Base-by-base conservation (phyloP, 2,113 vertebrate genomes). In the Alexandromys fortis region DNA sequence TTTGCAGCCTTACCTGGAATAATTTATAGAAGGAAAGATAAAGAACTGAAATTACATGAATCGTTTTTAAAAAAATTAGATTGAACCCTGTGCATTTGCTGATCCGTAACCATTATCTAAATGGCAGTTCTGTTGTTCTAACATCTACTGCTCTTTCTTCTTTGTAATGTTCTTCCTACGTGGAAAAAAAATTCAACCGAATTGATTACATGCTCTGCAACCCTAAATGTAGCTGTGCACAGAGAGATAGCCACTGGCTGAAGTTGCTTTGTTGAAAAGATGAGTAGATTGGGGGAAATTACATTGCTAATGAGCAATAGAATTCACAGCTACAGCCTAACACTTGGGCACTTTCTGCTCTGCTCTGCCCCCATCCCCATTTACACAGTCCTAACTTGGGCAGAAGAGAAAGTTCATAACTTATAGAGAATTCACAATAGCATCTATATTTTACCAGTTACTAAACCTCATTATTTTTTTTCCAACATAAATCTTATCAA, bases 241-340 rank as follows among this genome's bases (percentile, higher is more conserved):
- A 72, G 68, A 72, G 77, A 70, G 92, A 76, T 35, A 67, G 61
- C 52, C 55, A 91, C 55, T 92, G 55, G 87, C 87, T 93, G 75
- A 83, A 63, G 81, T 42, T 77, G 61, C 8, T 93, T n/a, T 95
- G 30, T 90, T 94, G 58, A 88, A 86, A 94, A 93, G 52, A 95
- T 90, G 38, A 85, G 35, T 86, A 95, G 49, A 38, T 65, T 87
- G 38, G 14, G 28, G 28, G 24, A 45, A 85, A 91, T 92, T 67
- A 1, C 63, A 63, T 58, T 68, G 13, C 86, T 47, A 77, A 12
- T 63, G 79, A 82, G 91, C 11, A 88, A 63, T 65, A 24, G 42
- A 19, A 73, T 79, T 97, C 92, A 86, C 30, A 45, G 21, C 12
- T 26, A 42, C 79, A 38, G 82, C 17, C 42, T 33, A 86, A 47